Base-by-base conservation (phyloP, 2,113 vertebrate species). In the Eulemur rufifrons region DNA sequence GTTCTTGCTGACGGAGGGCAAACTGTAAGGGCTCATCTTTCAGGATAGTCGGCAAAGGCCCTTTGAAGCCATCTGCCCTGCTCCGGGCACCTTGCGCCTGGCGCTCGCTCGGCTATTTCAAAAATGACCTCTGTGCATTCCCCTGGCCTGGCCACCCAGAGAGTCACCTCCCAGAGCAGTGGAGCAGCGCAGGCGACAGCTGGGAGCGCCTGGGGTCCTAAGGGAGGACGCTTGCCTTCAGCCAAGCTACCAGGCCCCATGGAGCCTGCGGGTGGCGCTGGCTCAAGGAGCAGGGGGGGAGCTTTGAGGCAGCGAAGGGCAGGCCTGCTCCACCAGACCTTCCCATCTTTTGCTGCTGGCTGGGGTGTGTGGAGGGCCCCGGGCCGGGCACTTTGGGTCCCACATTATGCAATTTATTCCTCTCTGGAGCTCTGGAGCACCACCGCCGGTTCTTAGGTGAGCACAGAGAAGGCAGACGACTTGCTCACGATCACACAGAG, bases 91-190 rank as follows among this genome's bases (percentile, higher is more conserved):
- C 86, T 50, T 11, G 61, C 27, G 20, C 69, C 59, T 1, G 1
- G 45, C 54, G 61, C 77, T 85, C 74, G 83, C 82, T 85, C 64
- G 89, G 78, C 68, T 86, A 88, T 96, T 78, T 68, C 71, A 86
- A 45, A 91, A 94, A 76, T 71, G 93, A 34, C 69, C 15, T n/a
- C n/a, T 47, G 34, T 0, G 3, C 76, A 84, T 85, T 95, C 84
- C 61, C 42, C 18, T 12, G 29, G 32, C 52, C 2, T 5, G n/a
- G 45, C 6, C 71, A 29, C 74, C 89, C 81, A 29, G 39, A 73
- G 32, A 68, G 84, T 50, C 27, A 1, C 81, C 87, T 97, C 97
- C 91, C 86, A 87, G 89, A 0, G 1, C 23, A 1, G 18, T 5
- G 63, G 6, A 32, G 39, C 61, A 27, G 29, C 7, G 6, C 1